Conservation (phyloP, 1,140 invertebrate genomes). For the Odontomachus brunneus region DNA sequence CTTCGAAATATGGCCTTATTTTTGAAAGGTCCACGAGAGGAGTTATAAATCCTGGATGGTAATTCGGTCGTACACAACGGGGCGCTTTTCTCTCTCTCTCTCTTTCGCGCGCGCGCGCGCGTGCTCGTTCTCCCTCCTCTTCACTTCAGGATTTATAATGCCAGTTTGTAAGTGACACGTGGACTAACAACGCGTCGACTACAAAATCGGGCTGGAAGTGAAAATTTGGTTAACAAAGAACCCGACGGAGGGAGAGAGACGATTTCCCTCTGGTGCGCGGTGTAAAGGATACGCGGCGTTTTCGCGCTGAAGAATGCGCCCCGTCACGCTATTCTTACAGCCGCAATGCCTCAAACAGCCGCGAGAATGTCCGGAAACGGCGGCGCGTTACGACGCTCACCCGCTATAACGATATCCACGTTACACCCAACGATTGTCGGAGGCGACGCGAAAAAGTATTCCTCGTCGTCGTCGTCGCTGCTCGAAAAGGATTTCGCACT, state of each 20-base stretch:
- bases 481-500: no score
- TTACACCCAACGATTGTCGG: constrained; percentile 7
- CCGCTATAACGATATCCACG: constrained; percentile 16
- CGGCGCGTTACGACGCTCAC: constrained; percentile 12
- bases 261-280: constrained; percentile 29
- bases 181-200: constrained; percentile 51
- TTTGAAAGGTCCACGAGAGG: constrained; percentile 74
- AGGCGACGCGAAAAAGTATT: no score
- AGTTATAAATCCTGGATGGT: constrained; percentile 78
- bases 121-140: constrained; percentile 39
- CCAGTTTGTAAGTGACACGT: constrained; percentile 75
- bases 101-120: no score
- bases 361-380: constrained; percentile 8
- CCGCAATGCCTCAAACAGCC: constrained; percentile 23
- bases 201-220: constrained; percentile 52
- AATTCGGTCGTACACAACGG: constrained; percentile 74
- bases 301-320: constrained; percentile 34
- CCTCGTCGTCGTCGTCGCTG: no score
- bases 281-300: constrained; percentile 56
- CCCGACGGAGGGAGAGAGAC: no score
- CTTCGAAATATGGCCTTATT: constrained; percentile 79
- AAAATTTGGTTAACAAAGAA: constrained; percentile 60
- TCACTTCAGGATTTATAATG: constrained; percentile 73
- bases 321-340: constrained; percentile 25
- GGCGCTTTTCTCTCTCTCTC: not conserved